A percentile compares a stretch with the other conserved stretches of the same genome.
These are phyloP conservation scores for Ctenopoma kingsleyae DNA, from an alignment of 2,797 vertebrate species.

Conservation along the genomic window DNA sequence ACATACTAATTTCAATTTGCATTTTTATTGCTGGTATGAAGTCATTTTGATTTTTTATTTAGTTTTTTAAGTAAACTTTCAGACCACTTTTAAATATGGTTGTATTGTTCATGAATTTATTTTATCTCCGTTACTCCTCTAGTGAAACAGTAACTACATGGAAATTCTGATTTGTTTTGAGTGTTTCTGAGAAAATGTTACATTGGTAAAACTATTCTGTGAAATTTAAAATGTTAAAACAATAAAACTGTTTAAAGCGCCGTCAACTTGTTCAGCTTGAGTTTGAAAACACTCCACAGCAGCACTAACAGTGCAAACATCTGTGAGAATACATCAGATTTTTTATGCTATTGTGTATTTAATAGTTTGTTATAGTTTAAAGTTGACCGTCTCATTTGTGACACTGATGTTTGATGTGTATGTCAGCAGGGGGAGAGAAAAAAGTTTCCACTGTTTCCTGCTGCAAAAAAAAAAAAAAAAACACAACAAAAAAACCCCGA, in stretches of 20 bases:
- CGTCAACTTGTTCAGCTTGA: slow-evolving; percentile 8
- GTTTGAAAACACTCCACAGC: slow-evolving; percentile 1
- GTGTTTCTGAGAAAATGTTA: slow-evolving; percentile 52
- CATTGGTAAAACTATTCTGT: slow-evolving; percentile 51
- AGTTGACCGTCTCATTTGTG: background rate
- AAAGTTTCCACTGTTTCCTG: slow-evolving; percentile 3
- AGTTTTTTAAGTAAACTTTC: slow-evolving; percentile 21
- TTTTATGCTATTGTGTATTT: background rate
- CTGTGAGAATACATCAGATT: too few species aligned
- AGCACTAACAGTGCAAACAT: background rate
- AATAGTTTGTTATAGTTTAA: background rate
- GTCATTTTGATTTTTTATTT: background rate
- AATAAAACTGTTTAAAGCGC: slow-evolving; percentile 44
- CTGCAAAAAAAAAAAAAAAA: too few species aligned
- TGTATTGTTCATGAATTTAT: slow-evolving; percentile 53
- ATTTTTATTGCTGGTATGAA: slow-evolving; percentile 43
- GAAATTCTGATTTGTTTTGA: slow-evolving; percentile 47
- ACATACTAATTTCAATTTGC: slow-evolving; percentile 22
- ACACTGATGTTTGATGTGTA: background rate
- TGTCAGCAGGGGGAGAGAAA: background rate
- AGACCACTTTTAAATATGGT: slow-evolving; percentile 24
- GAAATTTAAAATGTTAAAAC: slow-evolving; percentile 45
- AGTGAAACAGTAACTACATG: slow-evolving; percentile 49
- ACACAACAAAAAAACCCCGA: too few species aligned
- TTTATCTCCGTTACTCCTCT: slow-evolving; percentile 35